phyloP scores from a whole-genome alignment of 2,113 vertebrate species.

The Prolemur simus region DNA sequence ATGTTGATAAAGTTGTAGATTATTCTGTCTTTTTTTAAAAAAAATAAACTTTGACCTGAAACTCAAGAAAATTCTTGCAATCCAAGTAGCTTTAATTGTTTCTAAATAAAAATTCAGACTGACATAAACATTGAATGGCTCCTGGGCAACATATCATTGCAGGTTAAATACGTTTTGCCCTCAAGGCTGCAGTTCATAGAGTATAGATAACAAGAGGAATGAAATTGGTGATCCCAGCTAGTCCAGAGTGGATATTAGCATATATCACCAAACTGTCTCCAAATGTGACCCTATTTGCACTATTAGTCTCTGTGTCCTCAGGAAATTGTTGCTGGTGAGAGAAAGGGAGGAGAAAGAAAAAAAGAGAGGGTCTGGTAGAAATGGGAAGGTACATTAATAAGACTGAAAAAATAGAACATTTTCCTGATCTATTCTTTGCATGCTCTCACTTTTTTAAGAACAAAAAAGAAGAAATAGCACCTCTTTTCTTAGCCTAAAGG shows the following conservation, averaged over 20 bases:
- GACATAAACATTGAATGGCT: slow-evolving; percentile 53
- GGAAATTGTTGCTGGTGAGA: slow-evolving; percentile 27
- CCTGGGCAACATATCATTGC: slow-evolving; percentile 18
- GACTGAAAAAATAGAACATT: neutral
- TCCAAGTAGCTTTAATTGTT: slow-evolving; percentile 64
- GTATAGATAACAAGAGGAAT: slow-evolving; percentile 34
- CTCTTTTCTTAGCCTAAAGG: slow-evolving; percentile 48
- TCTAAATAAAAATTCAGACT: slow-evolving; percentile 68
- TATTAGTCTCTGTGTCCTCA: neutral
- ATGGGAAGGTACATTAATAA: neutral
- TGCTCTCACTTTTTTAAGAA: slow-evolving; percentile 22
- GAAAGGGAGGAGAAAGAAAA: neutral
- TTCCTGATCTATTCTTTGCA: slow-evolving; percentile 3
- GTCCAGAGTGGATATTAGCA: slow-evolving; percentile 32
- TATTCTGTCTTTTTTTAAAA: neutral
- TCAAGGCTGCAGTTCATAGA: slow-evolving; percentile 52
- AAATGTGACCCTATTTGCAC: slow-evolving; percentile 8
- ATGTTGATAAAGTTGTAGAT: slow-evolving; percentile 11
- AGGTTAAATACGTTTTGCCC: slow-evolving; percentile 60
- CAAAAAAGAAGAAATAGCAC: neutral
- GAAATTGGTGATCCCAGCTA: slow-evolving; percentile 31
- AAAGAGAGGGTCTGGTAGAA: neutral
- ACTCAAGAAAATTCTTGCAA: slow-evolving; percentile 36
- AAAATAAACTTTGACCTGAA: slow-evolving; percentile 49
- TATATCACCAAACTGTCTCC: neutral